These are phyloP conservation scores for Etheostoma cragini DNA, from an alignment of 2,113 vertebrate genomes.

Conservation along the genomic window DNA sequence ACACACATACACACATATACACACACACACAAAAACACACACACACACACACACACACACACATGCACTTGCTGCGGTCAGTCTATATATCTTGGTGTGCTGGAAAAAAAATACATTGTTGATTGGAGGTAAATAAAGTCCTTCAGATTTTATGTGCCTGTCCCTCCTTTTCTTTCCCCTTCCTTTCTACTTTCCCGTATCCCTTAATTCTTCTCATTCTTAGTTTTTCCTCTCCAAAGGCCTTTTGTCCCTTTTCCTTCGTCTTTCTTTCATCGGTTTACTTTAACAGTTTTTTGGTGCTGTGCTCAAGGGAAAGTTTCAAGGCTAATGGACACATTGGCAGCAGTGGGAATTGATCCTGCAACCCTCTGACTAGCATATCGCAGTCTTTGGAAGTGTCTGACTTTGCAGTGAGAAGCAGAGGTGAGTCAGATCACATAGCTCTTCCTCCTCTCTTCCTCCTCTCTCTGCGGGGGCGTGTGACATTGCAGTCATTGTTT, in stretches of 20 bases:
- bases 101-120: too few species aligned
- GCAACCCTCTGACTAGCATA: not conserved
- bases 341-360: constrained; percentile 4
- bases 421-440: constrained; percentile 57
- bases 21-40: too few species aligned
- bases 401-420: constrained; percentile 62
- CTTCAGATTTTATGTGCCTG: not conserved
- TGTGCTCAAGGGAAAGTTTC: not conserved
- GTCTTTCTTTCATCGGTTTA: not conserved
- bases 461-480: constrained; percentile 1
- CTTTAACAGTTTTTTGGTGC: not conserved
- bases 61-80: too few species aligned
- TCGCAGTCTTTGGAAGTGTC: not conserved
- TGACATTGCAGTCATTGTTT: not conserved
- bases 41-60: too few species aligned
- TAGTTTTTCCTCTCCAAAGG: too few species aligned
- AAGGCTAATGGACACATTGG: not conserved
- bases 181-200: not conserved
- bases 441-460: constrained; percentile 21
- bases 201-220: too few species aligned
- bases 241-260: not conserved
- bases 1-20: too few species aligned
- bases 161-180: not conserved
- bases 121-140: too few species aligned
- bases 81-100: too few species aligned